Percentiles rank a stretch among this genome's conserved stretches.
phyloP scores from a whole-genome alignment of 2,888 invertebrate species.

The Cecidostiba fungosa region DNA sequence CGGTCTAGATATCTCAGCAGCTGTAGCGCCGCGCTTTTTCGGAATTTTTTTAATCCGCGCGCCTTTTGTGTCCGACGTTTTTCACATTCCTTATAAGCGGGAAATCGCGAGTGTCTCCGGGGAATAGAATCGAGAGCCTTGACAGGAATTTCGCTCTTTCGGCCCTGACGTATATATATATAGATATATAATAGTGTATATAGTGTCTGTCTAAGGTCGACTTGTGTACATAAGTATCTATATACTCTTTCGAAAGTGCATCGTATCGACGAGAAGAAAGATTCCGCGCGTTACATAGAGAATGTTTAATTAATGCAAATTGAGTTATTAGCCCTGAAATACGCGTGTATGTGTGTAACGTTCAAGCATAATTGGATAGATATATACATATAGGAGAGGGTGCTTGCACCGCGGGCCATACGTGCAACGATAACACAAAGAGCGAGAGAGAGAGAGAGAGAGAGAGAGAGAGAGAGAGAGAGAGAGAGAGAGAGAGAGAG shows the following conservation, averaged over 20 bases:
- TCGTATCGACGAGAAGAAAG: not conserved
- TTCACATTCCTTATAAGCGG: not conserved
- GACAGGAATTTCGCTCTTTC: conserved; percentile 12
- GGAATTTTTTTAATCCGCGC: not conserved
- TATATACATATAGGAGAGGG: not conserved
- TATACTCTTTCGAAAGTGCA: not conserved
- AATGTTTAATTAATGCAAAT: conserved; percentile 1
- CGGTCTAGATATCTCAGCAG: not conserved
- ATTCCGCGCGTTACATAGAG: not conserved
- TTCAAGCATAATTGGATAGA: not conserved
- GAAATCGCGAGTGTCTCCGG: not conserved
- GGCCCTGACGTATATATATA: not conserved
- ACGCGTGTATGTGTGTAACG: not conserved
- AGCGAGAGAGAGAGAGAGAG: no score
- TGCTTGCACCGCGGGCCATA: not conserved
- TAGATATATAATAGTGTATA: no score
- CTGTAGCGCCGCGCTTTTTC: not conserved
- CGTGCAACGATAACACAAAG: not conserved
- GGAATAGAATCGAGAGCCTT: not conserved
- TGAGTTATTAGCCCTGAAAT: conserved; percentile 3
- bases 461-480: no score
- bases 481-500: not conserved
- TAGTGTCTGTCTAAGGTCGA: no score
- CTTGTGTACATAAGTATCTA: no score
- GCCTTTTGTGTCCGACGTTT: not conserved